These are phyloP conservation scores for Circaetus gallicus DNA, from an alignment of 2,113 vertebrate genomes.

Conservation along the genomic window DNA sequence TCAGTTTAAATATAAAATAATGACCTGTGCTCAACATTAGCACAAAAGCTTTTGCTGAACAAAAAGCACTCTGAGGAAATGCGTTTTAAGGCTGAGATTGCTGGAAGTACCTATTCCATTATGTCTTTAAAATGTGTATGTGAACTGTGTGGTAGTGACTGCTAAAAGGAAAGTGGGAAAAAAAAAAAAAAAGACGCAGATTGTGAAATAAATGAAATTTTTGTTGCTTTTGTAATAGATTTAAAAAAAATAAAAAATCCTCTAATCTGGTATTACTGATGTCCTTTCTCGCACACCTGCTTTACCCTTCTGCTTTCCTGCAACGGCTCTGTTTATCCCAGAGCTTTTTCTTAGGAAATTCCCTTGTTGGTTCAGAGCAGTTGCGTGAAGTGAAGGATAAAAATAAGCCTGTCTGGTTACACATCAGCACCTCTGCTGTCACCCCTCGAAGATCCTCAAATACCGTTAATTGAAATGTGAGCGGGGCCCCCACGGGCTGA, in stretches of 20 bases:
- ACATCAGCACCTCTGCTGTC: not conserved
- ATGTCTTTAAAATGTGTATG: not conserved
- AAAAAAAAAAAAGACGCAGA: not conserved
- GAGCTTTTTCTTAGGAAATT: not conserved
- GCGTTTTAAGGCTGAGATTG: not conserved
- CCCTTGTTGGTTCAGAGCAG: not conserved
- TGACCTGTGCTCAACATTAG: not conserved
- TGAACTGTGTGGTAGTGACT: not conserved
- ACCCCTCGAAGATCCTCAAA: not conserved
- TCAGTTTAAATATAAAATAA: not conserved
- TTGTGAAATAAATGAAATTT: not conserved
- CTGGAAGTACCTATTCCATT: not conserved
- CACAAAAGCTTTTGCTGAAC: not conserved
- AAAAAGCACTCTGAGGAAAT: conserved; percentile 6
- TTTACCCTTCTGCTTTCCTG: not conserved
- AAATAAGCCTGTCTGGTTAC: not conserved
- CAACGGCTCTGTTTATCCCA: not conserved
- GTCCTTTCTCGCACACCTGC: not conserved
- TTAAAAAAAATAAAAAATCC: not conserved
- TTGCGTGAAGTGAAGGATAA: not conserved
- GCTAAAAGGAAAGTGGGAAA: not conserved
- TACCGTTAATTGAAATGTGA: not conserved
- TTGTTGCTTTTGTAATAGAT: not conserved
- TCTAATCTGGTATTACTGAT: not conserved
- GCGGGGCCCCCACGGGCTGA: not conserved